Base-by-base conservation (phyloP, 2,113 vertebrate genomes). In the Hypanus sabinus region DNA sequence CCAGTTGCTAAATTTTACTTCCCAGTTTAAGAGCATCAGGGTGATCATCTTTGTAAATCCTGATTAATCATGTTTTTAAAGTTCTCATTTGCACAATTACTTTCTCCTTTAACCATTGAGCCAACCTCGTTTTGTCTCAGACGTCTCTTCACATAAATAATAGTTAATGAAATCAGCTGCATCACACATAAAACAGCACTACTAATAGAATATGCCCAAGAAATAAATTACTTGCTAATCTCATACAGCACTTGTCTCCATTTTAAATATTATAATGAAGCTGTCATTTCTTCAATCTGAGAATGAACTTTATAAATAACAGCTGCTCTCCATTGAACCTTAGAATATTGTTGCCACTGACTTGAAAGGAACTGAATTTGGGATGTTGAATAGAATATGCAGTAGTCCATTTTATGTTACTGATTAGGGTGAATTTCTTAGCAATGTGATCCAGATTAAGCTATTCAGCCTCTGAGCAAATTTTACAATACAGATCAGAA, bases 191-290 rank as follows among this genome's bases (percentile, higher is more conserved):
- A 33, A 90, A 65, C 85, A 90, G 30, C 60, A 90, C 27, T 33
- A 68, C 85, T 90, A 90, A 68, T 90, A 90, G 85, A 90, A 90
- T 20, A n/a, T 20, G 85, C 60, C 85, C 85, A 90, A 90, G 16
- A 90, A 90, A 65, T 90, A 90, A 90, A 90, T 90, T 68, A 90
- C 85, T 90, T 90, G 30, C 27, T 90, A 65, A 68, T 90, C 85
- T 68, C 85, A 68, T 65, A 65, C 85, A 33, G n/a, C 16, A 65
- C 85, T 65, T 60, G 5, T 65, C 85, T 90, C 62, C 85, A 90
- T 90, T 90, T 16, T 90, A 36, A 79, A 79, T 79, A 90, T 65
- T 88, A 62, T 88, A 62, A 88, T 62, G 30, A 88, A 88, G 83
- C 60, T 88, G 83, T 88, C 85, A 90, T 65, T 24, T 62, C 33